Evolutionary conservation across 2,888 invertebrate genomes (phyloP).

Genomic region (Thymelicus lineola): DNA sequence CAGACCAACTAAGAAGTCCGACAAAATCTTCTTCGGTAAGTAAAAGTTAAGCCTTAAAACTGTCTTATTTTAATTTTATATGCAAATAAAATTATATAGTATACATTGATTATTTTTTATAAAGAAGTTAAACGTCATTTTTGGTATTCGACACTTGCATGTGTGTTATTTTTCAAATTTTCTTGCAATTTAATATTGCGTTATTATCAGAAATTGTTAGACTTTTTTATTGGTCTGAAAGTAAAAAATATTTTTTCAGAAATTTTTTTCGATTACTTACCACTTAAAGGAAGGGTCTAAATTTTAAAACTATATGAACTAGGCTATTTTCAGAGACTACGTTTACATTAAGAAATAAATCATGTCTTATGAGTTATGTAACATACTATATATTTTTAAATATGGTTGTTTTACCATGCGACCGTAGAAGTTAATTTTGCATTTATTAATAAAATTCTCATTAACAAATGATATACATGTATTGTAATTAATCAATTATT

Average conservation of each 20-base stretch:
- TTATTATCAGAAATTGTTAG: too few relatives aligned
- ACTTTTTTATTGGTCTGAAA: too few relatives aligned
- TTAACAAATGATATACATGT: slow-evolving; percentile 42
- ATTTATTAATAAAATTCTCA: slow-evolving; percentile 37
- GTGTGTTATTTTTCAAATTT: too few relatives aligned
- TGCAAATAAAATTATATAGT: too few relatives aligned
- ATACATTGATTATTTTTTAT: too few relatives aligned
- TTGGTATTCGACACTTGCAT: too few relatives aligned
- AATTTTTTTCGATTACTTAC: slow-evolving; percentile 5
- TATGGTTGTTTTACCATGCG: slow-evolving; percentile 37
- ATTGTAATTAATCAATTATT: slow-evolving; percentile 46
- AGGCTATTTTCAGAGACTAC: slow-evolving; percentile 64
- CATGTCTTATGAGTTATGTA: not conserved
- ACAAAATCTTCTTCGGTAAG: too few relatives aligned
- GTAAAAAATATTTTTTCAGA: slow-evolving; percentile 13
- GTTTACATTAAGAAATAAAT: slow-evolving; percentile 48
- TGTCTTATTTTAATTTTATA: too few relatives aligned
- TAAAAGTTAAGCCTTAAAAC: too few relatives aligned
- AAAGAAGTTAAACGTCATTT: too few relatives aligned
- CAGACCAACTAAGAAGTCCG: too few relatives aligned
- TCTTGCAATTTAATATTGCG: too few relatives aligned
- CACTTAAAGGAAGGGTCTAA: slow-evolving; percentile 23
- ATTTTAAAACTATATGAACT: slow-evolving; percentile 47
- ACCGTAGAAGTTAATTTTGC: slow-evolving; percentile 38
- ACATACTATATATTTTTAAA: slow-evolving; percentile 25